These are phyloP conservation scores for Mesocricetus auratus DNA, from an alignment of 2,113 vertebrate genomes.

Conservation along the genomic window DNA sequence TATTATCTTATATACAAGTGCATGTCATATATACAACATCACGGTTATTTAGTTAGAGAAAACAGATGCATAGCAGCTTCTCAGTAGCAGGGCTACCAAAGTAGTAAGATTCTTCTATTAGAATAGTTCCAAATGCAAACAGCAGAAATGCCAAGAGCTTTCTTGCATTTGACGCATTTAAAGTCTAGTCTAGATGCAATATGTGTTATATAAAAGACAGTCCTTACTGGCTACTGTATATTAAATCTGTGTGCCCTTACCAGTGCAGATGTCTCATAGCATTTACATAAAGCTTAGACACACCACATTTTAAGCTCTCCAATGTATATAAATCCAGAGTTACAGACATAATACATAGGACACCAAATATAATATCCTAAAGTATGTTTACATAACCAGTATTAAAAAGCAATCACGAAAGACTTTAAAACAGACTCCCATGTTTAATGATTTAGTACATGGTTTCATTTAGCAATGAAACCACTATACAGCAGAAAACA, in stretches of 20 bases:
- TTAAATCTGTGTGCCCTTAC: not conserved
- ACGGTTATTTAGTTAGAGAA: not conserved
- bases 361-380: not conserved
- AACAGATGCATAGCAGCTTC: not conserved
- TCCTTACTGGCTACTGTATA: not conserved
- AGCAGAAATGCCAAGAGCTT: not conserved
- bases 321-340: not conserved
- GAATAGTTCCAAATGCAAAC: not conserved
- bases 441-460: not conserved
- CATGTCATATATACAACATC: not conserved
- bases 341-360: not conserved
- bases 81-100: not conserved
- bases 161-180: not conserved
- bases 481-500: not conserved
- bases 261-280: not conserved
- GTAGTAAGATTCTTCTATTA: not conserved
- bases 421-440: not conserved
- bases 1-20: no score
- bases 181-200: not conserved
- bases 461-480: not conserved
- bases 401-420: not conserved
- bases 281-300: conserved; percentile 3
- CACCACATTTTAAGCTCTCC: not conserved
- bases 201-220: not conserved
- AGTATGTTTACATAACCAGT: not conserved